A percentile compares a stretch with the other conserved stretches of the same genome.
phyloP scores from a whole-genome alignment of 2,888 invertebrate species.

The Eristalis pertinax region DNA sequence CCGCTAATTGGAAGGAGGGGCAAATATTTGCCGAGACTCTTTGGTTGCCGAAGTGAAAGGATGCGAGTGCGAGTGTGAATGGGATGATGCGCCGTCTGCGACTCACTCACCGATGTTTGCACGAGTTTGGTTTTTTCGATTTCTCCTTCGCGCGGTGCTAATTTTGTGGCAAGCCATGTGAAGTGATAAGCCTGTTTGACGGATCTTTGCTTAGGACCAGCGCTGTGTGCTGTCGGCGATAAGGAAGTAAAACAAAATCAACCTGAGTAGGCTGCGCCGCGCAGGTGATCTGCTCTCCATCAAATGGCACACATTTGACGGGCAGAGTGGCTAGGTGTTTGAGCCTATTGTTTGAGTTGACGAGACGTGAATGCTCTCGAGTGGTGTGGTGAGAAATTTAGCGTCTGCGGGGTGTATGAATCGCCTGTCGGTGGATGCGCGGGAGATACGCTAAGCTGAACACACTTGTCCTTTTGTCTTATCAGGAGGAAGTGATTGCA shows the following conservation, averaged over 20 bases:
- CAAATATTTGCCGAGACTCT: constrained; percentile 64
- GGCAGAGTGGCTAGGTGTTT: neutral
- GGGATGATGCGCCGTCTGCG: constrained; percentile 5
- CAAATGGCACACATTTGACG: neutral
- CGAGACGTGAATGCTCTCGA: constrained; percentile 2
- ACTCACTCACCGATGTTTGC: constrained; percentile 25
- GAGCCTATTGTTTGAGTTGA: neutral
- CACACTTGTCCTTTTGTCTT: neutral
- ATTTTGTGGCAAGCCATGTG: constrained; percentile 57
- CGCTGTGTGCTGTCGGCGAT: neutral
- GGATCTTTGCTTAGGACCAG: constrained; percentile 46
- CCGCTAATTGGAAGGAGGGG: constrained; percentile 61
- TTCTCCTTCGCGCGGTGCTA: constrained; percentile 43
- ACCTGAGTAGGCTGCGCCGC: neutral
- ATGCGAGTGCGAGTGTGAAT: constrained; percentile 32
- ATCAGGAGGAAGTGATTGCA: neutral
- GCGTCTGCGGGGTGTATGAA: constrained; percentile 12
- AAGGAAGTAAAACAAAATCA: neutral
- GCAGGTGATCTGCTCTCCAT: neutral
- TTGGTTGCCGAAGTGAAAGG: constrained; percentile 21
- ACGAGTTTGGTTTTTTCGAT: neutral
- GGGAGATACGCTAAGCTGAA: neutral
- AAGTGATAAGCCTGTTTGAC: constrained; percentile 32
- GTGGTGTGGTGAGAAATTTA: constrained; percentile 21
- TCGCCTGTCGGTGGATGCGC: neutral